phyloP scores from a whole-genome alignment of 2,113 vertebrate species.

The Alexandromys fortis region DNA sequence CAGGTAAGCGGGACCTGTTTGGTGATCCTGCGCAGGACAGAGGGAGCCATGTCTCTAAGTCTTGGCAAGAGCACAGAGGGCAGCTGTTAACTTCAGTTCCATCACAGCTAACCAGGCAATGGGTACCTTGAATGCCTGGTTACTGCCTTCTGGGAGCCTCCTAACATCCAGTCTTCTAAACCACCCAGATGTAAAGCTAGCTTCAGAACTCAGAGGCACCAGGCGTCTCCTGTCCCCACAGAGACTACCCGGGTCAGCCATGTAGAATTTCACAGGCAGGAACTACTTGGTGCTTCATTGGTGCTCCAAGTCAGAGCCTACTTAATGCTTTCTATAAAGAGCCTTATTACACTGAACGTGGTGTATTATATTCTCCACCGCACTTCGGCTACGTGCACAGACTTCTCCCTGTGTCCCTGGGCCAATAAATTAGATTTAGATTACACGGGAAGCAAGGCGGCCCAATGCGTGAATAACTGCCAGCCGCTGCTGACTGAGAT shows the following conservation, averaged over 20 bases:
- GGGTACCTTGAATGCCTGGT: neutral
- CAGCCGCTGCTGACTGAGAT: conserved; percentile 30
- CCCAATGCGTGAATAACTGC: conserved; percentile 29
- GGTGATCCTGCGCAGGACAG: rapidly evolving
- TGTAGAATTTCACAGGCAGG: neutral
- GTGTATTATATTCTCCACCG: conserved; percentile 71
- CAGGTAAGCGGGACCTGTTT: rapidly evolving
- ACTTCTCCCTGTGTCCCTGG: conserved; percentile 80
- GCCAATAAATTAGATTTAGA: conserved; percentile 85
- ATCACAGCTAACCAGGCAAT: rapidly evolving
- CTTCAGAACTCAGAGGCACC: rapidly evolving
- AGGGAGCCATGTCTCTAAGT: neutral
- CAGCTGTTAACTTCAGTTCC: neutral
- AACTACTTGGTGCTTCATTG: conserved; percentile 12
- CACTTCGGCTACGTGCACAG: conserved; percentile 59
- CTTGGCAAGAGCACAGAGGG: neutral
- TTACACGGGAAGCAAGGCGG: conserved; percentile 75
- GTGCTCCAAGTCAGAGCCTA: neutral
- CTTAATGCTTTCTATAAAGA: conserved; percentile 68
- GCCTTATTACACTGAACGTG: neutral
- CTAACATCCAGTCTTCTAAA: neutral
- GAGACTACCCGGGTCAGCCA: neutral
- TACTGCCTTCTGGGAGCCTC: conserved; percentile 21
- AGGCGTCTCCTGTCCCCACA: neutral
- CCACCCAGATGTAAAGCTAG: neutral